phyloP scores from a whole-genome alignment of 2,888 invertebrate species.

The Meliscaeva auricollis region DNA sequence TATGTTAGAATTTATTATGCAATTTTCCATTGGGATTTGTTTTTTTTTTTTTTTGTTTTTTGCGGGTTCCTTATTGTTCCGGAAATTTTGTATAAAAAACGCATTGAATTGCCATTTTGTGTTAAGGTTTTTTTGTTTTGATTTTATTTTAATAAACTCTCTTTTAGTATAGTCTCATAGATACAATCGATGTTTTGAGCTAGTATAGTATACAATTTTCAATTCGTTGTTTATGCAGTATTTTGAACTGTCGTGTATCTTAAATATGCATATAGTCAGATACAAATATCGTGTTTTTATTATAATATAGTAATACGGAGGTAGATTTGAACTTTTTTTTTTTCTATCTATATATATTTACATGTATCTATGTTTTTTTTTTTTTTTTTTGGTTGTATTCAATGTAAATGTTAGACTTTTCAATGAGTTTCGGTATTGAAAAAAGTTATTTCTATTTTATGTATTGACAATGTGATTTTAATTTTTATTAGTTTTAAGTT shows the following conservation, averaged over 20 bases:
- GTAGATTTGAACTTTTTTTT: conserved; percentile 73
- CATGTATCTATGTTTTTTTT: conserved; percentile 54
- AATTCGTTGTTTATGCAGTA: conserved; percentile 42
- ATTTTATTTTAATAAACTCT: conserved; percentile 29
- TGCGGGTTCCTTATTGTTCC: conserved; percentile 73
- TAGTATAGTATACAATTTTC: conserved; percentile 31
- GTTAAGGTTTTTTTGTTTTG: conserved; percentile 28
- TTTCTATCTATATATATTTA: conserved; percentile 67
- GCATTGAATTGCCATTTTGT: conserved; percentile 61
- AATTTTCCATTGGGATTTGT: conserved; percentile 69
- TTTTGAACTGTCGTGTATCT: conserved; percentile 39
- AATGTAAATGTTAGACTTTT: conserved; percentile 70
- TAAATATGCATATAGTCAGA: conserved; percentile 11
- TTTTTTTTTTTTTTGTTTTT: conserved; percentile 25
- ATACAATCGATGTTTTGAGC: conserved; percentile 51
- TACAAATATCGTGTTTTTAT: conserved; percentile 40
- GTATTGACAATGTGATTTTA: conserved; percentile 66
- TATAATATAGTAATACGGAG: conserved; percentile 60
- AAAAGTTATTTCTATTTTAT: conserved; percentile 46
- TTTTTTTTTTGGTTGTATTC: too few relatives aligned
- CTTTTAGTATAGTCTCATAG: conserved; percentile 33
- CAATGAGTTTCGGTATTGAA: conserved; percentile 56
- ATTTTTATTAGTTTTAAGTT: conserved; percentile 50
- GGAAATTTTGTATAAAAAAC: conserved; percentile 63
- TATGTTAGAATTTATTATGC: conserved; percentile 60